Conservation (phyloP, 64 coral and sea anemone species). For the Porites australiensis region DNA sequence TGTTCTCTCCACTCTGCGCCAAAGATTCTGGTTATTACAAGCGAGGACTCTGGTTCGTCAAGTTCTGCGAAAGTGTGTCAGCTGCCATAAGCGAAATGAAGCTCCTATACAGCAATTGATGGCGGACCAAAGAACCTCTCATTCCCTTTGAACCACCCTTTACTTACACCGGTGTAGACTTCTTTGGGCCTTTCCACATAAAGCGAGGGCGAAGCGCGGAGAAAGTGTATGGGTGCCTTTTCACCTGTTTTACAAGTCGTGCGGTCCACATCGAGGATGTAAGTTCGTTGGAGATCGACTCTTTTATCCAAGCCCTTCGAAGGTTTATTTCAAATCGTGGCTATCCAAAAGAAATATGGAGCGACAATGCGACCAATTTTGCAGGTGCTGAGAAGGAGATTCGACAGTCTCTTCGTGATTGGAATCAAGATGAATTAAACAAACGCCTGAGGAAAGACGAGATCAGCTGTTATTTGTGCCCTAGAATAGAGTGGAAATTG, state of each 20-base stretch:
- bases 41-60: slow-evolving; percentile 3
- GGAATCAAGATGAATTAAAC: background rate
- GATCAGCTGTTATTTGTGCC: background rate
- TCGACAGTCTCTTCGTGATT: no score
- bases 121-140: slow-evolving; percentile 44
- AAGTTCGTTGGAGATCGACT: slow-evolving; percentile 22
- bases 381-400: no score
- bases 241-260: slow-evolving; percentile 40
- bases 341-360: no score
- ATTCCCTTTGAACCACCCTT: slow-evolving; percentile 59
- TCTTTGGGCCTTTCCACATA: slow-evolving; percentile 61
- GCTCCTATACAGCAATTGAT: slow-evolving; percentile 43
- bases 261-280: slow-evolving; percentile 54
- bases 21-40: slow-evolving; percentile 40
- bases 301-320: no score
- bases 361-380: no score
- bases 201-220: slow-evolving; percentile 46
- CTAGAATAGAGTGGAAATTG: background rate
- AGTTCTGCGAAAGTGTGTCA: slow-evolving; percentile 22
- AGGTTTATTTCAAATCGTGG: no score
- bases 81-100: slow-evolving; percentile 40
- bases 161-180: slow-evolving; percentile 60
- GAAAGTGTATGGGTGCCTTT: slow-evolving; percentile 65
- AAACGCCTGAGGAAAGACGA: background rate
- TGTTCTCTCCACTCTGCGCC: slow-evolving; percentile 18